Conservation (phyloP, 2,888 invertebrate genomes). For the Leptinotarsa tumamoca region DNA sequence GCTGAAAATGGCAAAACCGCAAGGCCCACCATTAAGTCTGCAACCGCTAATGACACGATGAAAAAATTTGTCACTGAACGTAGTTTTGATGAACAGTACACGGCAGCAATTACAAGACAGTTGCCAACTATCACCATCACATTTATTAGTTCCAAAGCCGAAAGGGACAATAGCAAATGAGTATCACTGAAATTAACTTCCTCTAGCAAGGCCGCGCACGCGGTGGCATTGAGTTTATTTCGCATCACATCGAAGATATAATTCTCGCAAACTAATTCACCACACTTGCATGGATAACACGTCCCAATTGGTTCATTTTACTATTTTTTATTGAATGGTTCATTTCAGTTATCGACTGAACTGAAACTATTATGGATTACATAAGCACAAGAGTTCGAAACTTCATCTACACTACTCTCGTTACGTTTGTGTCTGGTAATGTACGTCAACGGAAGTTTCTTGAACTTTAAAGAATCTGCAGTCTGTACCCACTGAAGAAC, state of each 20-base stretch:
- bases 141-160: conserved; percentile 84
- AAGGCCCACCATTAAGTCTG: conserved; percentile 94
- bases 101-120: conserved; percentile 92
- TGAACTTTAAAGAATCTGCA: too few species aligned
- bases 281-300: too few species aligned
- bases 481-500: too few species aligned
- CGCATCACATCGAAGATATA: conserved; percentile 69
- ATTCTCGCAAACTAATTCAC: conserved; percentile 6
- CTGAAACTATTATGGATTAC: too few species aligned
- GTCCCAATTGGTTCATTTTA: background rate
- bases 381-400: too few species aligned
- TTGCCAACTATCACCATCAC: conserved; percentile 91
- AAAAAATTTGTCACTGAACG: conserved; percentile 96
- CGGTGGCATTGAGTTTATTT: conserved; percentile 82
- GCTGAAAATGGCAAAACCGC: conserved; percentile 96
- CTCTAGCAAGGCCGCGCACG: conserved; percentile 84
- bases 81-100: conserved; percentile 90
- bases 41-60: conserved; percentile 95
- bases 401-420: too few species aligned
- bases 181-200: conserved; percentile 87
- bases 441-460: too few species aligned
- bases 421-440: too few species aligned
- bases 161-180: conserved; percentile 80
- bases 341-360: background rate
- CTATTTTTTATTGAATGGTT: background rate